Evolutionary conservation across 1,140 invertebrate species (phyloP), one percentile per base, ranked within the genome.

Genomic region (Drosophila miranda): DNA sequence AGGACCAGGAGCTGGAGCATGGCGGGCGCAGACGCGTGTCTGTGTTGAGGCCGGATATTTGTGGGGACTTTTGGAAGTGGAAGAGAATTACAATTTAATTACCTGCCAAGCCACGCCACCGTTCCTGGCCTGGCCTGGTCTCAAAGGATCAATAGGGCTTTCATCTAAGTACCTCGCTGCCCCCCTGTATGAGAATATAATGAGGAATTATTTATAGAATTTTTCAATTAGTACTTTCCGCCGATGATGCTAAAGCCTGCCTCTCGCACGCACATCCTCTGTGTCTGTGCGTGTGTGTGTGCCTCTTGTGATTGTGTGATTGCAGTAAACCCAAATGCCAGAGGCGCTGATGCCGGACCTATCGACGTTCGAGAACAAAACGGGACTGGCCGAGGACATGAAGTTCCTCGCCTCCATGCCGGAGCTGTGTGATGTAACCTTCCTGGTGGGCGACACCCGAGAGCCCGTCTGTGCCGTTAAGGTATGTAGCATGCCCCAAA

Each of bases 331-430:
- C 78, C 89, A 86, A 76, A 91, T 91, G 90, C 90, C 90, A 63
- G 90, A 91, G 74, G 90, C 89, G 63, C 75, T 91, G 68, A 90
- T 89, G 93, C 94, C 95, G 61, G 97, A 98, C 93, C 95, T 96
- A 91, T 97, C 95, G 89, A 97, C 96, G 23, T 98, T 98, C 91
- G 97, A 98, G 92, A 98, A 98, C 92, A 98, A 98, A 92, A 94
- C 94, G 49, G 97, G 97, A 38, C 92, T 98, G 69, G 97, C 96
- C 41, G 97, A 98, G 90, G 97, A 98, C 90, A 97, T 98, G 96
- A 98, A 98, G 93, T 98, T 98, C 91, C 92, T 98, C 75, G 97
- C 97, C 3, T 95, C 95, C 41, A 98, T 98, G 97, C 97, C 97
- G 4, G 97, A 98, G 91, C 93, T 98, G 13, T 98, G 97, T 93